These are phyloP conservation scores for Pyxicephalus adspersus DNA, from an alignment of 2,113 vertebrate genomes.

Conservation along the genomic window DNA sequence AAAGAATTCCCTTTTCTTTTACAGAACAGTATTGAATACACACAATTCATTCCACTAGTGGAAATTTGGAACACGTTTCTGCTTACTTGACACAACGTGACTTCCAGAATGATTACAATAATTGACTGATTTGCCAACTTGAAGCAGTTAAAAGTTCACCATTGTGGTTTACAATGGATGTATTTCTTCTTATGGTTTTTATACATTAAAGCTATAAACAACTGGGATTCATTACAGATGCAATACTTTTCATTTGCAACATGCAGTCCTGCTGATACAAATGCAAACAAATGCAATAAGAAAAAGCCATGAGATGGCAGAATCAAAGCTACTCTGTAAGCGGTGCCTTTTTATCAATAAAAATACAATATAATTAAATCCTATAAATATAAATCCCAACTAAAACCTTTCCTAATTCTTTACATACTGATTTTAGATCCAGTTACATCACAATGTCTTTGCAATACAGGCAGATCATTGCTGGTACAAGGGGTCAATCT, in stretches of 20 bases:
- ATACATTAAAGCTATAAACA: neutral
- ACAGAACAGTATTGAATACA: conserved; percentile 1
- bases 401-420: too few relatives aligned
- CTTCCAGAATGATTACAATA: conserved; percentile 15
- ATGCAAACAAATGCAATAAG: too few relatives aligned
- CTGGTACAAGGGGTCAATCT: too few relatives aligned
- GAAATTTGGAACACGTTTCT: conserved; percentile 29
- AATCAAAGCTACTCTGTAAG: too few relatives aligned
- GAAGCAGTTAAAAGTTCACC: neutral
- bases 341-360: too few relatives aligned
- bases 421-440: too few relatives aligned
- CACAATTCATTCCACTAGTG: conserved; percentile 22
- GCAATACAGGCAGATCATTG: too few relatives aligned
- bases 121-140: conserved; percentile 10
- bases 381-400: too few relatives aligned
- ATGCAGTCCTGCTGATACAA: too few relatives aligned
- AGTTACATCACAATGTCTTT: too few relatives aligned
- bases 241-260: neutral
- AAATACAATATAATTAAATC: too few relatives aligned
- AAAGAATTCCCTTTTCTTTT: conserved; percentile 28
- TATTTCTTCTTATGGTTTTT: neutral
- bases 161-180: neutral
- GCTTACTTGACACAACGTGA: conserved; percentile 42
- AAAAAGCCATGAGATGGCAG: too few relatives aligned
- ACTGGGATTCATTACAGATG: neutral